phyloP scores from a whole-genome alignment of 2,888 invertebrate species.

The Synergus itoensis region DNA sequence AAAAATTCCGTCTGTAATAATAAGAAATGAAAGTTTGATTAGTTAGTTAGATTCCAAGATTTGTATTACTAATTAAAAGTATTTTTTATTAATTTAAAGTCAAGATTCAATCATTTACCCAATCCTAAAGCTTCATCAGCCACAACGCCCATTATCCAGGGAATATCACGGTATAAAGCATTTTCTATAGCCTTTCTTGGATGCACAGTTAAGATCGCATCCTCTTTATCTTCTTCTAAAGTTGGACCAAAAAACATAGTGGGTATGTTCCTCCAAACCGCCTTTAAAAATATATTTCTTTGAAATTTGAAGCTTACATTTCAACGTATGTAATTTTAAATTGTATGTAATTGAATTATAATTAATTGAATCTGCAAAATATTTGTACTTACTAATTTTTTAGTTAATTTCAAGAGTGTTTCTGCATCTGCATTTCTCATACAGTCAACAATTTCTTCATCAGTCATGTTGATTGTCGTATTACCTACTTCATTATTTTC shows the following conservation, averaged over 20 bases:
- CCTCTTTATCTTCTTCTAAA: conserved; percentile 66
- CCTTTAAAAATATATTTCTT: conserved; percentile 43
- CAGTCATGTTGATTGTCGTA: conserved; percentile 31
- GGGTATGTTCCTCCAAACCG: conserved; percentile 54
- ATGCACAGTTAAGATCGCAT: conserved; percentile 67
- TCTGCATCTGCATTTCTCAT: conserved; percentile 50
- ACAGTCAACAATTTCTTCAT: conserved; percentile 51
- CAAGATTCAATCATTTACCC: conserved; percentile 57
- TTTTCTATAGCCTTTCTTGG: conserved; percentile 59
- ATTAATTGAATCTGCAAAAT: neutral
- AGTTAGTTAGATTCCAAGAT: neutral
- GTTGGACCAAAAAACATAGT: conserved; percentile 65
- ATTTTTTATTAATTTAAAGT: neutral
- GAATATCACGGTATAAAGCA: conserved; percentile 67
- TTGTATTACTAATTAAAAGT: neutral
- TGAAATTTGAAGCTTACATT: neutral
- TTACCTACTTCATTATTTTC: conserved; percentile 45
- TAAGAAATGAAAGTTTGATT: neutral
- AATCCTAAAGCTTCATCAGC: conserved; percentile 65
- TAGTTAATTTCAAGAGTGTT: neutral
- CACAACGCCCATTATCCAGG: conserved; percentile 67
- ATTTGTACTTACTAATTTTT: conserved; percentile 50
- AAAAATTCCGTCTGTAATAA: neutral
- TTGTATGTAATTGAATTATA: neutral
- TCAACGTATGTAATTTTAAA: neutral